Base-by-base conservation (phyloP, 1,140 invertebrate genomes). In the Cryptotermes secundus region DNA sequence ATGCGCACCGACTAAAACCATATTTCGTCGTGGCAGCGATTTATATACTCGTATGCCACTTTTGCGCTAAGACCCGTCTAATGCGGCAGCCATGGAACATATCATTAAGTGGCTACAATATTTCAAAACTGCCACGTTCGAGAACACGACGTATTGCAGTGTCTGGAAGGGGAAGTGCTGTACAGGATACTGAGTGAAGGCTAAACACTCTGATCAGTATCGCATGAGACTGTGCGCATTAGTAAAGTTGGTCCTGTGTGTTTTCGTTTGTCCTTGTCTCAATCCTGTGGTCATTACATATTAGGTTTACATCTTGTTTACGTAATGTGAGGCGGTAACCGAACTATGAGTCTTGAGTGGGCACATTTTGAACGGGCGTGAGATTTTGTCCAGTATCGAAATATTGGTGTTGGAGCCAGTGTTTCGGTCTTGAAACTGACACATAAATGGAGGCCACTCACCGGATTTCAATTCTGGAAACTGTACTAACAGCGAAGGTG, bases 101-200 rank as follows among this genome's bases (percentile, higher is more conserved):
- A 31, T 72, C 59, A 72, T 72, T 72, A 72, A 4, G 26, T 31
- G 2, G 59, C 59, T n/a, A 16, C 53, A 59, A 26, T 59, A 16
- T 59, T 59, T 59, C 53, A 59, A 59, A 59, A 59, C 59, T 31
- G 59, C 59, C n/a, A 72, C 59, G 31, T 72, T 72, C 59, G 59
- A 72, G 59, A 72, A n/a, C 59, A 31, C 26, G 59, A 72, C 14
- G 79, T 34, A n/a, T 26, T 22, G 34, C 31, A 22, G 26, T 34
- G 31, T 34, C 9, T 42, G 38, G 79, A 31, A 80, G 31, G 36
- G 36, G 79, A 80, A 80, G 79, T 34, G 26, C 9, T 80, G 79
- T 80, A 12, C 36, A 35, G 79, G 79, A 80, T 34, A 19, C 2
- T 31, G 59, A 31, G 2, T 72, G 59, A 72, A 72, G 59, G 59